Evolutionary conservation across 2,888 invertebrate genomes (phyloP), one percentile per base, ranked within the genome.

Genomic region (Lasioglossum marginatum): DNA sequence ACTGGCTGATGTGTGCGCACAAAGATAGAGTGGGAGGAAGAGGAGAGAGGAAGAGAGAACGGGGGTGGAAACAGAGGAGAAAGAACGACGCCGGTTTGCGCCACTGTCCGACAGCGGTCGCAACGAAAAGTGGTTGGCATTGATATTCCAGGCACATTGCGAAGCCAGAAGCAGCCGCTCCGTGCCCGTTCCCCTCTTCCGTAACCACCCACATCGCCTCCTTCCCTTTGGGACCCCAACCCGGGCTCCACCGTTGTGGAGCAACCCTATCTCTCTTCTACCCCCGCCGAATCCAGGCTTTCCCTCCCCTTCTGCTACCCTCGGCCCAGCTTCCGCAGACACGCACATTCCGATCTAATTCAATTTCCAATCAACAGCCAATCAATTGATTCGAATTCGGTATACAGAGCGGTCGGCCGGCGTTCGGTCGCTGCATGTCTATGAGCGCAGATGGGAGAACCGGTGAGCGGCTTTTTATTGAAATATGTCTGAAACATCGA

Each of bases 291-390:
- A n/a, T 31, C 66, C 52, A 79, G 68, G 66, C 57, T 43, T 79
- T 77, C 34, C 70, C 75, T 74, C 60, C 48, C 72, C 37, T 57
- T 48, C 34, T 63, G n/a, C 66, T 78, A 31, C 85, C 37, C 77
- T 19, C 78, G n/a, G 23, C 2, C 72, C 48, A 60, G 57, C 27
- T 19, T 90, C 77, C 94, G 92, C 94, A 94, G 95, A 95, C 94
- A 95, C 95, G 95, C 95, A 95, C 96, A 96, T 95, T 96, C 95
- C 95, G 94, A 94, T 95, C 95, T 96, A 96, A 96, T 96, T 96
- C 95, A 95, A 96, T 96, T 96, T 96, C 95, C 96, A 96, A 96
- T 96, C 96, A 96, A 96, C 96, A 95, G 95, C 96, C 96, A 96
- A 96, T 96, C 96, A 96, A 96, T 96, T 95, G 96, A 95, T 95